Evolutionary conservation across 2,113 vertebrate genomes (phyloP), one percentile per base, ranked within the genome.

Genomic region (Megalops atlanticus): DNA sequence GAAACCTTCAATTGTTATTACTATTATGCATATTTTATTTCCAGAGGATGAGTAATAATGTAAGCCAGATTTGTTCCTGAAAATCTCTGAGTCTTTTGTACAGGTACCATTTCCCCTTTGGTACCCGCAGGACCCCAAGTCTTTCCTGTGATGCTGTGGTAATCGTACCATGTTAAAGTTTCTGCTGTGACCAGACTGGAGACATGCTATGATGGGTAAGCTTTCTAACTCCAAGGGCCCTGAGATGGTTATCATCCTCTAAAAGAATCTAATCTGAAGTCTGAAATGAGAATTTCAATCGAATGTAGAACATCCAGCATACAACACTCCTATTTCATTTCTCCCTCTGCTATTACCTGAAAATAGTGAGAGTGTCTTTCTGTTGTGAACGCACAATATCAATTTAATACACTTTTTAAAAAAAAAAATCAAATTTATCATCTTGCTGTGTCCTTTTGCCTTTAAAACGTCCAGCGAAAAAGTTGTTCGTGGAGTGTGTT

Each of bases 391-490:
- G 54, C 39, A 79, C 64, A 68, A 79, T n/a, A 33, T 41, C 14
- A 36, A 69, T 69, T 39, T 43, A 64, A 74, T 39, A 43, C 15
- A 39, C 21, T 43, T 39, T 11, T 11, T 27, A 64, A 31, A 11
- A 2, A 31, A 64, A 58, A 54, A 54, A 74, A 71, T 41, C 33
- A 15, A 27, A 72, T 80, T 80, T 21, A 71, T 80, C 64, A 45
- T 80, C 8, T 38, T 82, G 35, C 24, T 24, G 49, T 12, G 24
- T 49, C 45, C 21, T 36, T 83, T 82, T 80, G 74, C 79, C 83
- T 81, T 84, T 72, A 83, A 85, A 77, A 80, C 58, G 84, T 76
- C 74, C 40, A 70, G 74, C 54, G 33, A 74, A 39, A 70, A 84
- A 81, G 83, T 78, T 58, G 82, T 80, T 70, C 76, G 68, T 33